Evolutionary conservation across 1,140 invertebrate genomes (phyloP).

Genomic region (Cheumatopsyche charites): DNA sequence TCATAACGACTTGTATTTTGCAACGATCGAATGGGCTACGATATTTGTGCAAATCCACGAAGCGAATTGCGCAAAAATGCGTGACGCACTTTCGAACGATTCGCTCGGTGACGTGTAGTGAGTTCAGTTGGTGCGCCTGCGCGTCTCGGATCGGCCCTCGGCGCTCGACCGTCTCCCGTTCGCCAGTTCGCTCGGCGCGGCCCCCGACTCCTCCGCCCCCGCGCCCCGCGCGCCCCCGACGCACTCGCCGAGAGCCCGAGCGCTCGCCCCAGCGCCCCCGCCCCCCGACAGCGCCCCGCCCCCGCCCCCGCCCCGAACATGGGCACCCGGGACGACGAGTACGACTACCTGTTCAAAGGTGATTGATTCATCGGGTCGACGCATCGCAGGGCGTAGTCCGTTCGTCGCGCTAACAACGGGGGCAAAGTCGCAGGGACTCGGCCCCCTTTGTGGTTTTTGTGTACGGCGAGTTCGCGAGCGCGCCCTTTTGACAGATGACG

Average conservation of each 20-base stretch:
- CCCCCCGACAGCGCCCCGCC: background rate
- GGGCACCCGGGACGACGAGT: slow-evolving; percentile 98
- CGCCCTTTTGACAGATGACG: slow-evolving; percentile 17
- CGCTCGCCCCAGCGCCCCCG: background rate
- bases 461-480: background rate
- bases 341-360: slow-evolving; percentile 99
- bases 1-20: too few species aligned
- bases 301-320: slow-evolving; percentile 85
- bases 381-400: too few species aligned
- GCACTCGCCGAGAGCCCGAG: background rate
- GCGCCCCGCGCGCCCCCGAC: slow-evolving; percentile 20
- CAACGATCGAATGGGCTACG: too few species aligned
- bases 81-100: background rate
- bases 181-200: slow-evolving; percentile 1
- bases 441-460: background rate
- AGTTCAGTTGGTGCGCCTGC: slow-evolving; percentile 14
- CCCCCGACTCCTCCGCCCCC: background rate
- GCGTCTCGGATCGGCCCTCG: background rate
- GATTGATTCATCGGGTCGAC: slow-evolving; percentile 56
- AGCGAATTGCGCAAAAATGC: too few species aligned
- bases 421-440: background rate
- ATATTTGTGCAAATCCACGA: too few species aligned
- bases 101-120: background rate
- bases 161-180: background rate
- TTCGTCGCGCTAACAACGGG: too few species aligned